Percentiles rank a stretch among this genome's conserved stretches.
phyloP scores from a whole-genome alignment of 1,140 invertebrate species.

The Zaprionus davidi region DNA sequence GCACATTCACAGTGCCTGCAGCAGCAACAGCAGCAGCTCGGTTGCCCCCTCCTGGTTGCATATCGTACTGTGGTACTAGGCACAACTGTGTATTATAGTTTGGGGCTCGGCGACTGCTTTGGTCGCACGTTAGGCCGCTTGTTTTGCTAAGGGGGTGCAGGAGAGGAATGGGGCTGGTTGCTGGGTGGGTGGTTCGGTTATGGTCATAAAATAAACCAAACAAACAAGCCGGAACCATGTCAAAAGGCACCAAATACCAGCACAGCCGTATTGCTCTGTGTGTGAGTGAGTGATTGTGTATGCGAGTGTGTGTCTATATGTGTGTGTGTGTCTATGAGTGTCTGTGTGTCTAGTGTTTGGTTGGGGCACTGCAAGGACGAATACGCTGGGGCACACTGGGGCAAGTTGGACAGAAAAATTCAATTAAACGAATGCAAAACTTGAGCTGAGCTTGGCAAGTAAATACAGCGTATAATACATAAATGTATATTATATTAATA shows the following conservation, averaged over 20 bases:
- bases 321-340: constrained; percentile 22
- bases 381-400: constrained; percentile 41
- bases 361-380: constrained; percentile 62
- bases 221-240: constrained; percentile 83
- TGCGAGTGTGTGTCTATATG: constrained; percentile 18
- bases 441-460: background rate
- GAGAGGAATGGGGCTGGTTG: background rate
- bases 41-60: constrained; percentile 31
- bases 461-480: background rate
- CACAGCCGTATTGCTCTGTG: constrained; percentile 33
- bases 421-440: background rate
- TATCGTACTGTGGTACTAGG: background rate
- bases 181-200: constrained; percentile 64
- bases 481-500: no score
- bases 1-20: constrained; percentile 33
- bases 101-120: constrained; percentile 27
- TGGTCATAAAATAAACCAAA: constrained; percentile 83
- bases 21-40: constrained; percentile 19
- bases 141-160: background rate
- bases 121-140: constrained; percentile 12
- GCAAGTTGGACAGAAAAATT: background rate
- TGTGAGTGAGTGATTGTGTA: constrained; percentile 34
- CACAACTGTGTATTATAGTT: constrained; percentile 39
- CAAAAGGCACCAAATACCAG: constrained; percentile 72
- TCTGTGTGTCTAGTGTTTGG: constrained; percentile 16